Evolutionary conservation across 2,888 invertebrate species (phyloP).

Genomic region (Andricus quercusramuli): DNA sequence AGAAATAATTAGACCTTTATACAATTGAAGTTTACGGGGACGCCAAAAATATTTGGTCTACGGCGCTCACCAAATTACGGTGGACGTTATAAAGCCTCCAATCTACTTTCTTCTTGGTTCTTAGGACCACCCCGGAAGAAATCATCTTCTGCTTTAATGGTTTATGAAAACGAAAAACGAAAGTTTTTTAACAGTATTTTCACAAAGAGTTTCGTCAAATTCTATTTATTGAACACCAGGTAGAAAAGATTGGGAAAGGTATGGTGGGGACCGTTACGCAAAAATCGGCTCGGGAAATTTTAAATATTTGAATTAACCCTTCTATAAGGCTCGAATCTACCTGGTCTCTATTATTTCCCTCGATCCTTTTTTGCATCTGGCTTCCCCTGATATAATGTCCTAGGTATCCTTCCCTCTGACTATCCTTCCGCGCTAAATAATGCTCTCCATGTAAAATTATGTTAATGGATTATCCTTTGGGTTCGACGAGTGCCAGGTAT

Average conservation of each 20-base stretch:
- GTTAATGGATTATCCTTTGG: slow-evolving; percentile 78
- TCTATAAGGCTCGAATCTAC: slow-evolving; percentile 54
- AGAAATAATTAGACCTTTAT: too few relatives aligned
- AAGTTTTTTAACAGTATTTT: not conserved
- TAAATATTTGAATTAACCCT: slow-evolving; percentile 78
- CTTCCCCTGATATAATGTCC: slow-evolving; percentile 73
- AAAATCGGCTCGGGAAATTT: slow-evolving; percentile 74
- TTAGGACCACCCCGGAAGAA: too few relatives aligned
- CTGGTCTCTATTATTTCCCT: slow-evolving; percentile 68
- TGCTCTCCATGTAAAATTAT: slow-evolving; percentile 77
- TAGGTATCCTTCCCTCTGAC: slow-evolving; percentile 40
- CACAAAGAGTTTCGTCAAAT: not conserved
- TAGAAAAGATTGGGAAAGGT: slow-evolving; percentile 39
- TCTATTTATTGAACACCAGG: slow-evolving; percentile 23
- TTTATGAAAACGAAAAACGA: not conserved
- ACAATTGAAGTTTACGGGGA: too few relatives aligned
- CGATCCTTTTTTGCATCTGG: slow-evolving; percentile 77
- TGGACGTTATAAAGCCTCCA: too few relatives aligned
- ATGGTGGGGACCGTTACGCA: slow-evolving; percentile 70
- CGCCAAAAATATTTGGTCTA: too few relatives aligned
- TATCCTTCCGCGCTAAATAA: slow-evolving; percentile 54
- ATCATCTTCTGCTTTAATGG: too few relatives aligned
- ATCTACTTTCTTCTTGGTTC: too few relatives aligned
- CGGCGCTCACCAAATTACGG: too few relatives aligned
- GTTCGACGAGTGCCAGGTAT: slow-evolving; percentile 55